phyloP scores from a whole-genome alignment of 2,113 vertebrate genomes.

The Tinamus guttatus region DNA sequence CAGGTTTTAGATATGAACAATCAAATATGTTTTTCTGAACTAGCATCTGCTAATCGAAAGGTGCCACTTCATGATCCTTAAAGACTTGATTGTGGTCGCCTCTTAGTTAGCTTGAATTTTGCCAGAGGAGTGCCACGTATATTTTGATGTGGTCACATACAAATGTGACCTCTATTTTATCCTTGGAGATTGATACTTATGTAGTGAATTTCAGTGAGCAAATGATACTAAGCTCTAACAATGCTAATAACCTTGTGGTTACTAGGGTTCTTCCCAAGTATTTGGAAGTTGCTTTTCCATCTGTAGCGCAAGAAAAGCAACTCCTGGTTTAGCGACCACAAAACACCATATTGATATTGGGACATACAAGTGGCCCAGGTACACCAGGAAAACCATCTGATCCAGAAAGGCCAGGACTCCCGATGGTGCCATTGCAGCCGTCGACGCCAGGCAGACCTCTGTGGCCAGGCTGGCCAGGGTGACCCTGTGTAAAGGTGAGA shows the following conservation, averaged over 20 bases:
- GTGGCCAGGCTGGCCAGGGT: constrained; percentile 86
- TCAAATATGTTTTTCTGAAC: background rate
- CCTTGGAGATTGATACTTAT: background rate
- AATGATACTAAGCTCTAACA: background rate
- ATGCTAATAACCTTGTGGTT: background rate
- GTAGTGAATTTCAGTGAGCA: background rate
- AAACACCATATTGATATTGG: background rate
- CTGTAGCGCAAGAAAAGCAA: background rate
- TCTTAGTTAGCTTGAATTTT: background rate
- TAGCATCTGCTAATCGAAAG: background rate
- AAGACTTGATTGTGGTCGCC: background rate
- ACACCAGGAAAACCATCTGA: constrained; percentile 76
- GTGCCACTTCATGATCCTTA: background rate
- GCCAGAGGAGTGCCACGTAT: background rate
- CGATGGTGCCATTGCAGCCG: constrained; percentile 91
- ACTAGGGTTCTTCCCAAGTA: background rate
- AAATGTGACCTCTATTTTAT: background rate
- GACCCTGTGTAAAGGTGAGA: constrained; percentile 83
- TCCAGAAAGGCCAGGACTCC: constrained; percentile 81
- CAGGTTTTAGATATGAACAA: background rate
- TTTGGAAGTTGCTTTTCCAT: background rate
- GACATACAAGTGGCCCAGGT: constrained; percentile 81
- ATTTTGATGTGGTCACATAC: background rate
- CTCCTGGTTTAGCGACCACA: background rate
- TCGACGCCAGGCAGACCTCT: constrained; percentile 85